Conservation (phyloP, 2,888 invertebrate species). For the Cylindroiulus punctatus region DNA sequence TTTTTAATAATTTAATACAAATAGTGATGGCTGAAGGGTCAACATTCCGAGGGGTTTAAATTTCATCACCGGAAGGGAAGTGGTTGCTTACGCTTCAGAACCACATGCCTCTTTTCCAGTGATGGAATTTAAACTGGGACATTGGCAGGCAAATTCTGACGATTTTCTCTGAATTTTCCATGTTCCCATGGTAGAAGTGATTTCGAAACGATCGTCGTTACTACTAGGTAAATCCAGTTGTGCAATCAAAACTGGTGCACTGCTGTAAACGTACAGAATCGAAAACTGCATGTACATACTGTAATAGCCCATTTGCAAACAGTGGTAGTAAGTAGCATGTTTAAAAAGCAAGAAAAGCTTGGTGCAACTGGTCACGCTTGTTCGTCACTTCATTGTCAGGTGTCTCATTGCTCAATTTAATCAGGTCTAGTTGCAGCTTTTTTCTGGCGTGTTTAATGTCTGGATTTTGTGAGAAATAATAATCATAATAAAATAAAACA, state of each 20-base stretch:
- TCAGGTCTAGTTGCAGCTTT: no score
- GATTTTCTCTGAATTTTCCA: neutral
- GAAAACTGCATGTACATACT: no score
- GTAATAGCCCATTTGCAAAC: no score
- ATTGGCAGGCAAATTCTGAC: neutral
- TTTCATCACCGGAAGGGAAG: neutral
- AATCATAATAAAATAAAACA: neutral
- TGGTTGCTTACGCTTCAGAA: neutral
- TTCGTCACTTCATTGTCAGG: neutral
- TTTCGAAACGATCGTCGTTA: no score
- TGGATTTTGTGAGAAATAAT: neutral
- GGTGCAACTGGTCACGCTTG: no score
- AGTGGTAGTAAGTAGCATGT: no score
- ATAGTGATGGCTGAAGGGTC: constrained; percentile 2
- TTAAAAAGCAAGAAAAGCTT: no score
- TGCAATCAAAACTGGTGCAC: no score
- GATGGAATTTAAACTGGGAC: neutral
- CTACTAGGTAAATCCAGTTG: no score
- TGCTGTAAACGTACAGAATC: no score
- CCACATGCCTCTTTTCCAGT: neutral
- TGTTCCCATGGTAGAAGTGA: neutral
- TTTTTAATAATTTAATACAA: constrained; percentile 37
- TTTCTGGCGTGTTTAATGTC: no score
- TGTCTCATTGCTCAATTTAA: no score
- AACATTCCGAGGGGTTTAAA: constrained; percentile 20